Conservation (phyloP, 2,113 vertebrate genomes). For the Ceyx cyanopectus region DNA sequence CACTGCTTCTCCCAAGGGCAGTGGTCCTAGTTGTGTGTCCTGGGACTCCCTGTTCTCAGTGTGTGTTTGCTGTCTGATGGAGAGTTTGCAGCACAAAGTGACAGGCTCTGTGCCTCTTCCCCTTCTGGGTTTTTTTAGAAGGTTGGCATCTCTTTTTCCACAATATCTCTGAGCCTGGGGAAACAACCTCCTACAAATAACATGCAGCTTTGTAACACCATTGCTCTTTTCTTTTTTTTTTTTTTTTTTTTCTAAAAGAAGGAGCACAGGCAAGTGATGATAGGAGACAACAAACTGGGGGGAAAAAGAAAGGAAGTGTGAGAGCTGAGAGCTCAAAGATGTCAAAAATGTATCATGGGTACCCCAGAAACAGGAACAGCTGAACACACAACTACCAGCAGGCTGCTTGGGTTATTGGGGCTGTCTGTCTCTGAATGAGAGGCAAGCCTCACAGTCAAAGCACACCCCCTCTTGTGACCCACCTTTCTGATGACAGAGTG, state of each 20-base stretch:
- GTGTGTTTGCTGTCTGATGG: background rate
- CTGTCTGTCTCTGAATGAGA: background rate
- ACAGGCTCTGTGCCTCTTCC: constrained; percentile 5
- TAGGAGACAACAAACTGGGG: background rate
- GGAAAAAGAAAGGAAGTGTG: background rate
- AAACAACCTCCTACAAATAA: constrained; percentile 51
- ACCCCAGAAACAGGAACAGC: background rate
- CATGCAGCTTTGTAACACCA: constrained; percentile 10
- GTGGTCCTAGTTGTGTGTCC: background rate
- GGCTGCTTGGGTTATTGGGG: background rate
- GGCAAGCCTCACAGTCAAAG: background rate
- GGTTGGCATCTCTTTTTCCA: constrained; percentile 37
- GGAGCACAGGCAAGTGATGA: background rate
- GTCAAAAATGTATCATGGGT: background rate
- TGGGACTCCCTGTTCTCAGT: background rate
- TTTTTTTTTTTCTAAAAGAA: background rate
- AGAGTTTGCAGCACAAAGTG: constrained; percentile 2
- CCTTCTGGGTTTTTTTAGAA: constrained; percentile 22
- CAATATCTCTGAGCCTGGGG: constrained; percentile 17
- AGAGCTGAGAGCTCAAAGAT: background rate
- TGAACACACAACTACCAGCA: background rate
- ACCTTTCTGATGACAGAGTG: background rate
- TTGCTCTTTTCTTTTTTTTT: constrained; percentile 18
- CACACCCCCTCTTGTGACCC: background rate
- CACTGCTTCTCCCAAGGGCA: background rate